These are phyloP conservation scores for Orientallactaga sibirica DNA, from an alignment of 2,797 vertebrate genomes.

Conservation along the genomic window DNA sequence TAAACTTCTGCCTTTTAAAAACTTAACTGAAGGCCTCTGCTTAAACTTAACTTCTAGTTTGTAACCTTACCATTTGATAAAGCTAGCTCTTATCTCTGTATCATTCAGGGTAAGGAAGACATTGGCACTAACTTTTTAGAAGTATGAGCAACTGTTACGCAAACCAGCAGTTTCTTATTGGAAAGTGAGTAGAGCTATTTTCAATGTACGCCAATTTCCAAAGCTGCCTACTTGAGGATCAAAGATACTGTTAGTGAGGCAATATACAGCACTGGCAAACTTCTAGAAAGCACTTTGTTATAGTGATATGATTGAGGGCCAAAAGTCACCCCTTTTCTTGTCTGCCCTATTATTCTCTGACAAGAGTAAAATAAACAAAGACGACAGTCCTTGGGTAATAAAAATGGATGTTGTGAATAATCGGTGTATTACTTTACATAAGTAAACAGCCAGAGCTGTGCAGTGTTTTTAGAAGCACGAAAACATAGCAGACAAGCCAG, in stretches of 20 bases:
- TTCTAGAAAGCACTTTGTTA: constrained; percentile 14
- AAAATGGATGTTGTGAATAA: background rate
- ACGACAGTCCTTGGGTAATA: background rate
- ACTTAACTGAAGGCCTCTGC: background rate
- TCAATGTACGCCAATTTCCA: constrained; percentile 34
- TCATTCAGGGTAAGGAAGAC: constrained; percentile 43
- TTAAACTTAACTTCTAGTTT: constrained; percentile 53
- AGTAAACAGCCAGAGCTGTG: background rate
- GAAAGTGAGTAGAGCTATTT: background rate
- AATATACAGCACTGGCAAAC: background rate
- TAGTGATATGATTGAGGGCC: background rate
- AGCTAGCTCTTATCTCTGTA: constrained; percentile 33
- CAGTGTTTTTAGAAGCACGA: constrained; percentile 24
- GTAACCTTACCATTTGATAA: constrained; percentile 10
- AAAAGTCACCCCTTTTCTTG: background rate
- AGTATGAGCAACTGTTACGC: background rate
- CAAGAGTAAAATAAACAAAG: background rate
- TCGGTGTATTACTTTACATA: background rate
- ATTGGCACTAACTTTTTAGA: background rate
- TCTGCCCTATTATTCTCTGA: background rate
- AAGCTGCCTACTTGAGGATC: background rate
- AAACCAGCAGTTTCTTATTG: constrained; percentile 23
- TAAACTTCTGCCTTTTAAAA: constrained; percentile 38
- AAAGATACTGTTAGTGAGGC: constrained; percentile 49
- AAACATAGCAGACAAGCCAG: background rate